Evolutionary conservation across 2,113 vertebrate genomes (phyloP).

Genomic region (Rhinichthys klamathensis): DNA sequence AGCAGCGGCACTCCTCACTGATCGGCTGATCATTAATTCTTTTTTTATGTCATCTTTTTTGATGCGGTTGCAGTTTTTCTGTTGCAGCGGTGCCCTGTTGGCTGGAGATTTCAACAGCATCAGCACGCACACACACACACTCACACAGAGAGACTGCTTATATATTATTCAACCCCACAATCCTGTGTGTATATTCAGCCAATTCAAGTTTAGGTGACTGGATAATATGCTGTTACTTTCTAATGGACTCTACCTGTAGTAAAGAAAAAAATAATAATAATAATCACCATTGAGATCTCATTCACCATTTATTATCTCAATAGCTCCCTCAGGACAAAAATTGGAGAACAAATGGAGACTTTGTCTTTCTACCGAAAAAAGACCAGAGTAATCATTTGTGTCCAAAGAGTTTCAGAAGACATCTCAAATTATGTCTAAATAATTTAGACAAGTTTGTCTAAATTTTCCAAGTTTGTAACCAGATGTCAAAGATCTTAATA

Average conservation of each 20-base stretch:
- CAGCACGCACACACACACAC: neutral
- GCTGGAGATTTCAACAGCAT: conserved; percentile 20
- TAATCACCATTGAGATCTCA: neutral
- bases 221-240: conserved; percentile 42
- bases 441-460: no score
- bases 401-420: neutral
- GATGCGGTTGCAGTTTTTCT: conserved; percentile 28
- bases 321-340: neutral
- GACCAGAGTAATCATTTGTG: neutral
- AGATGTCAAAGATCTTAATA: neutral
- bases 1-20: conserved; percentile 27
- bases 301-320: neutral
- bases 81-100: conserved; percentile 4
- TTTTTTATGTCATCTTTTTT: conserved; percentile 39
- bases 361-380: neutral
- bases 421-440: neutral
- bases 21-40: conserved; percentile 31
- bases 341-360: neutral
- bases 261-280: neutral
- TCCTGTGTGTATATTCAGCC: conserved; percentile 20
- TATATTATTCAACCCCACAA: neutral
- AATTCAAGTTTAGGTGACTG: neutral
- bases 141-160: neutral
- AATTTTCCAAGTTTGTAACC: neutral
- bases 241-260: conserved; percentile 37